A percentile compares a stretch with the other conserved stretches of the same genome.
phyloP scores from a whole-genome alignment of 2,888 invertebrate species.

The Ophion slaviceki region DNA sequence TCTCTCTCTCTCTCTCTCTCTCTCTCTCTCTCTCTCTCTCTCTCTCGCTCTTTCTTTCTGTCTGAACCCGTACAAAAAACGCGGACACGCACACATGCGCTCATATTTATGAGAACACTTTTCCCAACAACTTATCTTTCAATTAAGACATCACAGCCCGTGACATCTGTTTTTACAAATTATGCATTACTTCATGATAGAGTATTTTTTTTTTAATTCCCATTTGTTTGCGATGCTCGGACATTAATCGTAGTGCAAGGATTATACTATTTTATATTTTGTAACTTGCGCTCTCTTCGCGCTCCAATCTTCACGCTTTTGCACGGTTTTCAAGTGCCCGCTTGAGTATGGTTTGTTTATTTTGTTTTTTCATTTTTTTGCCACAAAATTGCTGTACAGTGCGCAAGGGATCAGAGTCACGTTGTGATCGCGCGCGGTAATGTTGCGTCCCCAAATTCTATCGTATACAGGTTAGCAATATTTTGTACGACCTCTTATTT shows the following conservation, averaged over 20 bases:
- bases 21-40: too few relatives aligned
- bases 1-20: not conserved
- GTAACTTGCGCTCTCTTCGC: constrained; percentile 2
- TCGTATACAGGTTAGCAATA: constrained; percentile 52
- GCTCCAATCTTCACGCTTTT: constrained; percentile 69
- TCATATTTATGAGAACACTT: not conserved
- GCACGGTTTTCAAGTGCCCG: constrained; percentile 73
- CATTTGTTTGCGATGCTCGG: constrained; percentile 4
- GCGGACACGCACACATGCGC: constrained; percentile 16
- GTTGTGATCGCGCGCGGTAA: constrained; percentile 11
- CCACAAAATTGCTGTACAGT: constrained; percentile 11
- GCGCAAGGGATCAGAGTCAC: constrained; percentile 5
- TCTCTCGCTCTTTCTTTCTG: not conserved
- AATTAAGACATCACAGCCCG: not conserved
- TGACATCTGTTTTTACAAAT: not conserved
- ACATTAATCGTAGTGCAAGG: not conserved
- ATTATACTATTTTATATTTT: not conserved
- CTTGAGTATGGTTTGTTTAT: constrained; percentile 14
- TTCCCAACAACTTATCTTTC: not conserved
- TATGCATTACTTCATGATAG: not conserved
- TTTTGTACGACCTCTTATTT: constrained; percentile 29
- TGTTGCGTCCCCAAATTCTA: constrained; percentile 8
- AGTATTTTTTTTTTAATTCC: not conserved
- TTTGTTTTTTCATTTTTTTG: constrained; percentile 20
- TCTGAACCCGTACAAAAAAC: not conserved